Percentiles rank a stretch among this genome's conserved stretches.
These are phyloP conservation scores for Chironomus tentans DNA, from an alignment of 2,888 invertebrate species.

Conservation along the genomic window DNA sequence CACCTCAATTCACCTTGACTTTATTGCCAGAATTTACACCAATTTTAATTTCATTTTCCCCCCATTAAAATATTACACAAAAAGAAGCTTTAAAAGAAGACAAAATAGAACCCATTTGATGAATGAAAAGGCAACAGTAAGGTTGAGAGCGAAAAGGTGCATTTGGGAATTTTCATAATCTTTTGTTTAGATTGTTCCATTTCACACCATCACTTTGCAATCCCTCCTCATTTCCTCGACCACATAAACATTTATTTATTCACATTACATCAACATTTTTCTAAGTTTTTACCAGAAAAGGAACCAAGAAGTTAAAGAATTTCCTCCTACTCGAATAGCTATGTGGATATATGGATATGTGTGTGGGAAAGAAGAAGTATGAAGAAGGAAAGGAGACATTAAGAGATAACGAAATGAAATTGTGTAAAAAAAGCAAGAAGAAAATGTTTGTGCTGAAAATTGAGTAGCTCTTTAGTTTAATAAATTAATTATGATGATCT, in stretches of 20 bases:
- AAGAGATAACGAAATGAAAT: too few relatives aligned
- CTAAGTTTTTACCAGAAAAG: too few relatives aligned
- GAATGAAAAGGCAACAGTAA: neutral
- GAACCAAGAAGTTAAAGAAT: too few relatives aligned
- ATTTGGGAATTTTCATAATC: neutral
- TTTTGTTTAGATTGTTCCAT: neutral
- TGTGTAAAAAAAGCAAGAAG: too few relatives aligned
- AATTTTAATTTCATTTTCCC: too few relatives aligned
- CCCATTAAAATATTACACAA: neutral
- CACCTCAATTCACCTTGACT: too few relatives aligned
- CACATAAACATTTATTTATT: neutral
- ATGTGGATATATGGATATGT: neutral
- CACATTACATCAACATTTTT: neutral
- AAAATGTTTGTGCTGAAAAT: too few relatives aligned
- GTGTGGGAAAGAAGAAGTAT: neutral
- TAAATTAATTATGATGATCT: too few relatives aligned
- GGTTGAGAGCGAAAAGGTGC: neutral
- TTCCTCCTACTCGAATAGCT: too few relatives aligned
- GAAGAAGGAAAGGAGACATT: neutral
- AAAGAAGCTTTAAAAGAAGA: neutral
- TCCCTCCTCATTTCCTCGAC: neutral
- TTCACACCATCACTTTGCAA: neutral
- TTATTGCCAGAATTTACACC: too few relatives aligned
- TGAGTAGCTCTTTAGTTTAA: too few relatives aligned
- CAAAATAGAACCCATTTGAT: too few relatives aligned